Evolutionary conservation across 2,113 vertebrate genomes (phyloP), one percentile per base, ranked within the genome.

Genomic region (Eublepharis macularius): DNA sequence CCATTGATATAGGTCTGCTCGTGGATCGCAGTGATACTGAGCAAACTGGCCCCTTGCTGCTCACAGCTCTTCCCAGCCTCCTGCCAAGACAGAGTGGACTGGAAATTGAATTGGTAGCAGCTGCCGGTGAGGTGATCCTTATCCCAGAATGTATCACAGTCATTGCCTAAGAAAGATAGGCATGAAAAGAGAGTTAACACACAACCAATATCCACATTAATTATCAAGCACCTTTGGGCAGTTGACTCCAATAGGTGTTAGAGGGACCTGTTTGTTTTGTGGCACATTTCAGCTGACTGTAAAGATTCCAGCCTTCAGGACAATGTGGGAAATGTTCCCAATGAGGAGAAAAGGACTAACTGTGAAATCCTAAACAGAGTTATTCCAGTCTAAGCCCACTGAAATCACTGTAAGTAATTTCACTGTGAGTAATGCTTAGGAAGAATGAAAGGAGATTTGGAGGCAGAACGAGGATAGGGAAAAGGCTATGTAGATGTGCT

Each of bases 81-180:
- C 32, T 95, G 96, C 99, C 99, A 99, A 0, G 98, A 98, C 93
- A 99, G 93, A 0, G 98, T 98, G 0, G 98, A 97, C 95, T 99
- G 98, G 95, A 99, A 98, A 95, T 99, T 99, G 93, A 99, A 99
- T 96, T 99, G 98, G 96, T 99, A 99, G 94, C 99, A 99, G 95
- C 97, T 99, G 93, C 97, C 96, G 2, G 98, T 99, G 94, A 99
- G 94, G 2, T 97, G 97, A 94, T 99, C 98, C 45, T 96, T 98
- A 91, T 99, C 98, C 99, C 99, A 99, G 87, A 99, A 99, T 0
- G 98, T 98, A 96, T 99, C 98, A 2, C 99, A 99, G 93, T 97
- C 96, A 0, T 95, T 95, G 91, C 96, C 97, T 97, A 89, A 0
- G 1, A 32, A 9, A 12, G 63, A 83, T 0, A 70, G 39, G 13